Percentiles rank a stretch among this genome's conserved stretches.
These are phyloP conservation scores for Eucriotettix oculatus DNA, from an alignment of 2,888 invertebrate genomes.

Conservation along the genomic window DNA sequence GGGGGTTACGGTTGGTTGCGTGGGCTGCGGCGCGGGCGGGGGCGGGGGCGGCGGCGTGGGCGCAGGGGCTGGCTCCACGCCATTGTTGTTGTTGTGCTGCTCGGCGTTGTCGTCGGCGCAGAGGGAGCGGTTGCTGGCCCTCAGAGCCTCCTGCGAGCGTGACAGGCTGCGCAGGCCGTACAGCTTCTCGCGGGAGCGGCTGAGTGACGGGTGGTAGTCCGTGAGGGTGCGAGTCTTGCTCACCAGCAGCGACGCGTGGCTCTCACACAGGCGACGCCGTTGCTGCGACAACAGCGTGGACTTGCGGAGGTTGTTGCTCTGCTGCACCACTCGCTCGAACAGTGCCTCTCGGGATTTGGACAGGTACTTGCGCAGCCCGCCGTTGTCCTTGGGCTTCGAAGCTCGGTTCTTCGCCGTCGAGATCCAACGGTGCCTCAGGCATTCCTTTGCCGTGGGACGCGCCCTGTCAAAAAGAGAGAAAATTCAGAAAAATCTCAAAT, in stretches of 20 bases:
- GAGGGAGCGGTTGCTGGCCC: background rate
- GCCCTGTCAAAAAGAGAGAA: slow-evolving; percentile 25
- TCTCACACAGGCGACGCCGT: slow-evolving; percentile 25
- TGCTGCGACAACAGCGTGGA: slow-evolving; percentile 13
- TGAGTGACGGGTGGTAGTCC: slow-evolving; percentile 15
- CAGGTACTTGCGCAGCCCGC: slow-evolving; percentile 24
- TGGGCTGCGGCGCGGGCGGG: background rate
- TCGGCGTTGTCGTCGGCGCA: background rate
- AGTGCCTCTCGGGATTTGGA: slow-evolving; percentile 34
- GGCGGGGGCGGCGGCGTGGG: background rate
- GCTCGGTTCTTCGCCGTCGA: slow-evolving; percentile 16
- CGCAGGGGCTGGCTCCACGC: background rate
- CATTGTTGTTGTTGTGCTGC: background rate
- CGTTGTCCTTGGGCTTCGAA: slow-evolving; percentile 5
- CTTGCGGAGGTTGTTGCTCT: slow-evolving; percentile 17
- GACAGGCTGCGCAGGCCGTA: slow-evolving; percentile 30
- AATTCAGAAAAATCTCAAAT: too few species aligned
- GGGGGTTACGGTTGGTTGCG: background rate
- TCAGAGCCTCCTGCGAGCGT: slow-evolving; percentile 26
- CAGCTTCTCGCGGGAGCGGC: slow-evolving; percentile 29
- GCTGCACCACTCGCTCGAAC: slow-evolving; percentile 23
- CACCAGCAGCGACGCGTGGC: slow-evolving; percentile 26
- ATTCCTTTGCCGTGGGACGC: slow-evolving; percentile 38
- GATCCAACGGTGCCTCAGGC: slow-evolving; percentile 42
- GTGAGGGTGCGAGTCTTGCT: slow-evolving; percentile 22